phyloP scores from a whole-genome alignment of 2,113 vertebrate genomes.

The Anolis carolinensis region DNA sequence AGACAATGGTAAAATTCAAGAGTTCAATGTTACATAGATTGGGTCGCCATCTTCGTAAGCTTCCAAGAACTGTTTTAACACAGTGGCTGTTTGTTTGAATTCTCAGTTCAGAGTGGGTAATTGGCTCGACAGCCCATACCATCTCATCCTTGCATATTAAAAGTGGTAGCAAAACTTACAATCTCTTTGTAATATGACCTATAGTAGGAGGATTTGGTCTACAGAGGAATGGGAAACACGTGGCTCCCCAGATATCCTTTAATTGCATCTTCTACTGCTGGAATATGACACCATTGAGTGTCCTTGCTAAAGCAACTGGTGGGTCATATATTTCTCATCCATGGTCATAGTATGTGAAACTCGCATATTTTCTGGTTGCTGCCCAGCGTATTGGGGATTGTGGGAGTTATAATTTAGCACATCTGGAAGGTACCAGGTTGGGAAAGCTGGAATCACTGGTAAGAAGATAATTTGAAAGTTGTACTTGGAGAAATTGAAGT shows the following conservation, averaged over 20 bases:
- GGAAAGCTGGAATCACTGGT: background rate
- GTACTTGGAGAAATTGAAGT: background rate
- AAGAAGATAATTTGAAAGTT: background rate
- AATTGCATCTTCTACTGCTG: background rate
- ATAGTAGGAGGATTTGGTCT: background rate
- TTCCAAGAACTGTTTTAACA: background rate
- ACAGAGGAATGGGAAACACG: background rate
- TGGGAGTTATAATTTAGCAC: background rate
- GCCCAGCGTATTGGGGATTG: background rate
- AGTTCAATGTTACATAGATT: background rate
- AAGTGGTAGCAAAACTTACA: background rate
- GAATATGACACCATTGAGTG: background rate
- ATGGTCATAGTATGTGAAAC: background rate
- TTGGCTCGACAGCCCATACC: background rate
- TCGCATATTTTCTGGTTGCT: background rate
- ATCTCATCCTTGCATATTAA: background rate
- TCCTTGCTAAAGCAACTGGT: background rate
- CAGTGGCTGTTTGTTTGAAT: no score
- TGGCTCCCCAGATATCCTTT: background rate
- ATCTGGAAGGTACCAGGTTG: background rate
- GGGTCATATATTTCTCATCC: background rate
- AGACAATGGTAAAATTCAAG: background rate
- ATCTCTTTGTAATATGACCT: background rate
- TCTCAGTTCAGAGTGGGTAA: background rate
- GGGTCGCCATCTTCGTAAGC: background rate